Percentiles rank a stretch among this genome's conserved stretches.
phyloP scores from a whole-genome alignment of 2,797 vertebrate species.

The Myotis myotis region DNA sequence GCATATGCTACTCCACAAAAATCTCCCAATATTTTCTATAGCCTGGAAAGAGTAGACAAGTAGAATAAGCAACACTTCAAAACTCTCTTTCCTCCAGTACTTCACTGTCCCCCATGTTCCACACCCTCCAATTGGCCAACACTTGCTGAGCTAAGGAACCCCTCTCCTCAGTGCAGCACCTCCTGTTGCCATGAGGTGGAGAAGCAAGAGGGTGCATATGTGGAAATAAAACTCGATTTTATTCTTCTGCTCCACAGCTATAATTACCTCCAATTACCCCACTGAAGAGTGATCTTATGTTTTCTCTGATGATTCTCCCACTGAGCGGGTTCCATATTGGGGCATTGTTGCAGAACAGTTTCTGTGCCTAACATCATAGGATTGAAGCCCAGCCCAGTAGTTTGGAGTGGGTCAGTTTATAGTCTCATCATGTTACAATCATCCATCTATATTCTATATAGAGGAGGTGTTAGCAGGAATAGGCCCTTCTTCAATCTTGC shows the following conservation, averaged over 20 bases:
- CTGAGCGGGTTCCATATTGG: neutral
- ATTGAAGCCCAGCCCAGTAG: neutral
- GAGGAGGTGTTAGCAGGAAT: neutral
- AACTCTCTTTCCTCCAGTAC: neutral
- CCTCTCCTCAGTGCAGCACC: neutral
- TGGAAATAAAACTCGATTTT: neutral
- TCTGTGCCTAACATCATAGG: neutral
- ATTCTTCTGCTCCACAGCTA: neutral
- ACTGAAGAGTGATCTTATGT: neutral
- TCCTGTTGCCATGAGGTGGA: rapidly evolving
- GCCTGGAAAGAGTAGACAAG: neutral
- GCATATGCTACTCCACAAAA: neutral
- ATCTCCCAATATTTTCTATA: neutral
- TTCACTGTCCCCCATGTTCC: neutral
- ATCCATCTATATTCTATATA: neutral
- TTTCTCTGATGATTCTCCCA: neutral
- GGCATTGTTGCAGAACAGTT: neutral
- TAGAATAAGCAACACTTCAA: neutral
- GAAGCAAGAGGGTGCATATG: neutral
- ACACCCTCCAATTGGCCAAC: neutral
- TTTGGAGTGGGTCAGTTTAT: neutral
- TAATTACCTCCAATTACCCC: neutral
- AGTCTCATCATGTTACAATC: neutral
- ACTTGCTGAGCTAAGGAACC: neutral
- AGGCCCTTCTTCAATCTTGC: neutral